phyloP scores from a whole-genome alignment of 2,797 vertebrate genomes.

The Tokudaia tokunoshimensis region DNA sequence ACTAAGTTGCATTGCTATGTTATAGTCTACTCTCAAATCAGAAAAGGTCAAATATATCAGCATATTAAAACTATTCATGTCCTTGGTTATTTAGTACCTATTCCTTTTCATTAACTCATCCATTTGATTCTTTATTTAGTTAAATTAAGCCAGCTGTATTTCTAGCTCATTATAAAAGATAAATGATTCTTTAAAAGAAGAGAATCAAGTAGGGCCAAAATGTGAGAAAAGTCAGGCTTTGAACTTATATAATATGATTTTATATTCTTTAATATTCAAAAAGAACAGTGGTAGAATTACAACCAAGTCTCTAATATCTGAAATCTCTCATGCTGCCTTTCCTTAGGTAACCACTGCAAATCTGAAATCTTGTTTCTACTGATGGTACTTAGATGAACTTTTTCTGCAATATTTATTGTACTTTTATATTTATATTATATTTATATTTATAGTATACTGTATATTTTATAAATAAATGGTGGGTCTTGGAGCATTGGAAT shows the following conservation, averaged over 20 bases:
- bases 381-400: not conserved
- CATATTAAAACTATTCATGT: not conserved
- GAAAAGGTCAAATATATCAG: not conserved
- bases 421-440: too few species aligned
- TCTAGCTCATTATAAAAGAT: slow-evolving; percentile 18
- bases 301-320: not conserved
- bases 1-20: not conserved
- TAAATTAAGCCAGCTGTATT: not conserved
- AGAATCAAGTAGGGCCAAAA: not conserved
- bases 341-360: not conserved
- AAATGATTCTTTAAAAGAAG: not conserved
- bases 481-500: not conserved
- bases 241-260: not conserved
- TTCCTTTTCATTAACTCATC: not conserved
- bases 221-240: not conserved
- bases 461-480: not conserved
- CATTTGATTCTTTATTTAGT: slow-evolving; percentile 1
- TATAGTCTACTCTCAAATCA: not conserved
- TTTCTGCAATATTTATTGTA: not conserved
- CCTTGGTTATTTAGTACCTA: not conserved
- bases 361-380: not conserved
- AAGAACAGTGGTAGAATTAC: not conserved
- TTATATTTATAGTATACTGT: too few species aligned
- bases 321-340: not conserved
- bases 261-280: not conserved